Conservation (phyloP, 2,888 invertebrate species). For the Heterodera filipjevi region DNA sequence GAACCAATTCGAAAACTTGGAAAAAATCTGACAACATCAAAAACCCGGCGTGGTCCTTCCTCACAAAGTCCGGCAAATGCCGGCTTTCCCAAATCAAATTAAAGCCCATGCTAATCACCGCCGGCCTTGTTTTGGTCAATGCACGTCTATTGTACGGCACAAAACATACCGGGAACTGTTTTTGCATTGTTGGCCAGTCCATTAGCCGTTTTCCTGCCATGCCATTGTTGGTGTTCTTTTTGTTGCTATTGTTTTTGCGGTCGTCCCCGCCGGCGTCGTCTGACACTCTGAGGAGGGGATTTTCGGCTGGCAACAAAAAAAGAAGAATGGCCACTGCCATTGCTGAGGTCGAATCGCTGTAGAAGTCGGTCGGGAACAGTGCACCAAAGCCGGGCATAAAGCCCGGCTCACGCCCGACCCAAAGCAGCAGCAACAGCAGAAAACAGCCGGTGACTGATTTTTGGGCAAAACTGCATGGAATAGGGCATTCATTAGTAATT, state of each 20-base stretch:
- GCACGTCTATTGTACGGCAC: no score
- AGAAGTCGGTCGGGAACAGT: slow-evolving; percentile 54
- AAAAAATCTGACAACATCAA: no score
- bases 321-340: slow-evolving; percentile 80
- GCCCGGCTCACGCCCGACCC: slow-evolving; percentile 86
- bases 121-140: no score
- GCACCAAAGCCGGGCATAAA: slow-evolving; percentile 84
- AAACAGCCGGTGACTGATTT: slow-evolving; percentile 69
- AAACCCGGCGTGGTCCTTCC: no score
- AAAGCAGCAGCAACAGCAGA: slow-evolving; percentile 79
- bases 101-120: no score
- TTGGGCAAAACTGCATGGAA: slow-evolving; percentile 48
- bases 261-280: no score
- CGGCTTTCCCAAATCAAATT: no score
- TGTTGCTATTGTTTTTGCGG: background rate
- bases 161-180: slow-evolving; percentile 49
- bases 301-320: slow-evolving; percentile 80
- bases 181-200: slow-evolving; percentile 61
- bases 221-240: background rate
- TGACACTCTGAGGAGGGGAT: slow-evolving; percentile 64
- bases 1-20: no score
- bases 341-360: slow-evolving; percentile 71
- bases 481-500: no score
- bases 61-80: no score
- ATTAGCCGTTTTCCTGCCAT: slow-evolving; percentile 66